Evolutionary conservation across 2,797 vertebrate species (phyloP), one percentile per base, ranked within the genome.

Genomic region (Sebastes itinus): DNA sequence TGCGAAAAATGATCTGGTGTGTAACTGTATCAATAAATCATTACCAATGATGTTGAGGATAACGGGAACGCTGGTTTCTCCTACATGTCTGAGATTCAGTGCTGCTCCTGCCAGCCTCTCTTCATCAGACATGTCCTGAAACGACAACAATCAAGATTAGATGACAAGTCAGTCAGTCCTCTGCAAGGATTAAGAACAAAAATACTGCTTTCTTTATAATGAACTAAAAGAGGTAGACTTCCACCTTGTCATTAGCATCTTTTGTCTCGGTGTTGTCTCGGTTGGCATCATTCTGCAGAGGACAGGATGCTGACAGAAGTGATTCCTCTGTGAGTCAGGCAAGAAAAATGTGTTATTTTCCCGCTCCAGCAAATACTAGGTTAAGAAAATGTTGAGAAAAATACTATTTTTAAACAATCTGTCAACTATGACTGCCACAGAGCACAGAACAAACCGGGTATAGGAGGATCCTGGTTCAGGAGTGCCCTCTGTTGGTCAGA

Each of bases 21-120:
- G 2, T 14, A 3, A 30, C 4, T 60, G 33, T 7, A 4, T 72
- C 20, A 52, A 9, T 38, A 55, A 59, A 74, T 72, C 3, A 8
- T 90, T 92, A 96, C 96, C 96, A 4, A 96, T 95, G 78, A 96
- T 95, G 85, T 96, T 96, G 27, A 96, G 94, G 72, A 95, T 88
- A 18, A 98, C 91, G 20, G 98, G 96, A 78, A 99, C 81, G 18
- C 96, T 97, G 90, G 94, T 74, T 66, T 97, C 95, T 77, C 96
- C 94, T 65, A 97, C 92, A 22, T 95, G 90, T 87, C 94, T 91
- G 86, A 99, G 85, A 52, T 96, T 96, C 83, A 92, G 87, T 68
- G 94, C 92, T 20, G 97, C 97, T 89, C 90, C 92, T 54, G 94
- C 91, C 1, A 98, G 88, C 81, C 68, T 88, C 69, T 95, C 94